phyloP scores from a whole-genome alignment of 2,888 invertebrate species.

The Pandemis heparana region DNA sequence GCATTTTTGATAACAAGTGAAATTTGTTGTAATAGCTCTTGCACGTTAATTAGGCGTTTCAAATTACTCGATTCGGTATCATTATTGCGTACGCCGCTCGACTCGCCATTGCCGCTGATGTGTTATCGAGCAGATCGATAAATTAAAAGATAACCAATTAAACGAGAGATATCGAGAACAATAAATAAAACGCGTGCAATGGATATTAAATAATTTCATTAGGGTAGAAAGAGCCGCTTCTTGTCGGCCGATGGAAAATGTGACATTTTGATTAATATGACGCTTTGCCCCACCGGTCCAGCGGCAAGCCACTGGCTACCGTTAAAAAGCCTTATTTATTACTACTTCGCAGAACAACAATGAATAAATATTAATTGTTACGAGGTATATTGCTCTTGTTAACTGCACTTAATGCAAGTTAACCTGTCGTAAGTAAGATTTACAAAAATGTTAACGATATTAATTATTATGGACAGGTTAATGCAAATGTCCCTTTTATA shows the following conservation, averaged over 20 bases:
- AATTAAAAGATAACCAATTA: constrained; percentile 65
- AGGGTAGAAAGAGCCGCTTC: constrained; percentile 52
- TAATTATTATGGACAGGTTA: background rate
- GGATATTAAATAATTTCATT: constrained; percentile 60
- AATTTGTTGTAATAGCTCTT: background rate
- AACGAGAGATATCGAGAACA: constrained; percentile 57
- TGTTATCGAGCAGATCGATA: constrained; percentile 54
- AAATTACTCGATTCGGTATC: constrained; percentile 11
- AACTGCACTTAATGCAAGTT: constrained; percentile 14
- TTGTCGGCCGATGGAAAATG: constrained; percentile 49
- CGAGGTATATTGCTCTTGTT: constrained; percentile 21
- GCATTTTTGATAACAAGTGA: background rate
- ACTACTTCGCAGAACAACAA: constrained; percentile 38
- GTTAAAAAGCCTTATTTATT: constrained; percentile 48
- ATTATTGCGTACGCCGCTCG: constrained; percentile 23
- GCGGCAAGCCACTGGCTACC: constrained; percentile 43
- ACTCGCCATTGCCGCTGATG: constrained; percentile 35
- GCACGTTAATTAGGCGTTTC: constrained; percentile 6
- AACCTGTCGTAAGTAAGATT: background rate
- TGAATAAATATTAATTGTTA: constrained; percentile 29
- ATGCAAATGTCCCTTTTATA: background rate
- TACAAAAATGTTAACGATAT: background rate
- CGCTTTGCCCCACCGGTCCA: constrained; percentile 46
- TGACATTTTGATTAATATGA: constrained; percentile 55
- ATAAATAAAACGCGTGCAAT: constrained; percentile 59